Percentiles rank a stretch among this genome's conserved stretches.
Evolutionary conservation across 1,140 invertebrate species (phyloP).

Genomic region (Brachionus manjavacas): DNA sequence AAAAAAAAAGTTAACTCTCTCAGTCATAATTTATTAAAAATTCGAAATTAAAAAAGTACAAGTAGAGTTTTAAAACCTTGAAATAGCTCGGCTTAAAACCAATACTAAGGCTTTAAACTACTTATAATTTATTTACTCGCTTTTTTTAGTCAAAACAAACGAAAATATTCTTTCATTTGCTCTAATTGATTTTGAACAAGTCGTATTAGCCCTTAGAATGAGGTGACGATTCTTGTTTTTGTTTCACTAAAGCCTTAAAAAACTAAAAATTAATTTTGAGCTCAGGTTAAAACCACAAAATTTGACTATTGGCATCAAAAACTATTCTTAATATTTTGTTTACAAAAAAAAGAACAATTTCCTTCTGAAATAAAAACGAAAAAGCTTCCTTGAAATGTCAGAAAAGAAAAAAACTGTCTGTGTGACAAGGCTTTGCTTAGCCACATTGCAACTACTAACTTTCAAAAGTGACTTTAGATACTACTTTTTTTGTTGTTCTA

Average conservation of each 20-base stretch:
- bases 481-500: conserved; percentile 26
- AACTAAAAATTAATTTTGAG: neutral
- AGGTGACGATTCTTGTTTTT: conserved; percentile 11
- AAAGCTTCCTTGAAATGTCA: neutral
- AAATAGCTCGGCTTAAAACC: neutral
- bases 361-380: neutral
- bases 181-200: conserved; percentile 21
- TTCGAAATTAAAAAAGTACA: neutral
- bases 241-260: neutral
- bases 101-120: neutral
- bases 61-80: neutral
- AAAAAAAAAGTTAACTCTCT: neutral
- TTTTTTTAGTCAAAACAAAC: neutral
- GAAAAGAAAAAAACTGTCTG: neutral
- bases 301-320: neutral
- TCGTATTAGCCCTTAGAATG: neutral
- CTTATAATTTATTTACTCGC: conserved; percentile 1
- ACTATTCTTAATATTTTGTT: neutral
- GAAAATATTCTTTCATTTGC: neutral
- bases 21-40: conserved; percentile 1
- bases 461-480: conserved; percentile 31
- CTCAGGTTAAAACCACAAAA: conserved; percentile 8
- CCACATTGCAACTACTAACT: neutral
- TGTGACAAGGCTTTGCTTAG: neutral
- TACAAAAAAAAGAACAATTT: too few species aligned